Base-by-base conservation (phyloP, 2,113 vertebrate species). In the Xenopus laevis region DNA sequence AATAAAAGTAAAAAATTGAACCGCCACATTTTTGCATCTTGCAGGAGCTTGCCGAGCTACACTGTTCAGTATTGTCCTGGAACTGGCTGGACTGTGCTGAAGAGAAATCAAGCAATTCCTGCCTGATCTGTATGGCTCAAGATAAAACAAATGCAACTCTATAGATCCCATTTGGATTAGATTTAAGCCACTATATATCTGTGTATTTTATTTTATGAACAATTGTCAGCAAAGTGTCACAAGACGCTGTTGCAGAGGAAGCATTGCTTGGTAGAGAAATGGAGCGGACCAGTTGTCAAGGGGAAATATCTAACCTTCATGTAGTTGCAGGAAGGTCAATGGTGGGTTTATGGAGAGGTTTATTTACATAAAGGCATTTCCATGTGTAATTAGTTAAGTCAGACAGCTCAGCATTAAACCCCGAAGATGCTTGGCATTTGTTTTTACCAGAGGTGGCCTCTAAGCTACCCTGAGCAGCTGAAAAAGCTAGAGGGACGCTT, bases 381-480 rank as follows among this genome's bases (percentile, higher is more conserved):
- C 11, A 15, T 15, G 4, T 50, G 2, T 50, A 50, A 55, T 55
- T 55, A 21, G 58, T 7, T 60, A 60, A 60, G 53, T 13, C 58
- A 21, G 10, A 55, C 83, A 78, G 58, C 78, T 81, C 74, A 71
- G 83, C 73, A 82, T 85, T 86, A 81, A 87, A 78, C 72, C 80
- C 77, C 85, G 79, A 61, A 78, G 79, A 82, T 78, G 78, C 71
- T 81, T 82, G 81, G 60, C 65, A 74, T 44, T 58, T 79, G 86
- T 90, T 88, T 87, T 84, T 83, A 81, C 81, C 84, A 84, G 79
- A 87, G 88, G 86, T 85, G 82, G 81, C 78, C 1, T 52, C 40
- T 86, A 84, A 89, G 88, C 88, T 86, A 86, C 88, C 87, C 80
- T 5, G 82, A 87, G 87, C 90, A 92, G 89, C 91, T 90, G 87